Percentiles rank a stretch among this genome's conserved stretches.
phyloP scores from a whole-genome alignment of 2,888 invertebrate species.

The Baronia brevicornis region DNA sequence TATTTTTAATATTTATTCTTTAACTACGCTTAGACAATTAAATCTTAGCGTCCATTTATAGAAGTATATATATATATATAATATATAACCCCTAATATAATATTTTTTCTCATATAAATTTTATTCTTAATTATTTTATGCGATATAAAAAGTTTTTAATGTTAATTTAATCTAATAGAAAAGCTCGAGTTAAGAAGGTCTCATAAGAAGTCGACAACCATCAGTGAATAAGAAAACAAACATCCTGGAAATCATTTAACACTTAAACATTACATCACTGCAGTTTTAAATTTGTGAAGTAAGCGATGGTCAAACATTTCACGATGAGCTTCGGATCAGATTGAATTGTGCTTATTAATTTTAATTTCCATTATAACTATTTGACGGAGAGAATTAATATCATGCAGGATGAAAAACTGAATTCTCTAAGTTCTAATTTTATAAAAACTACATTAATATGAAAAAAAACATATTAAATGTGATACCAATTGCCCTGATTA shows the following conservation, averaged over 20 bases:
- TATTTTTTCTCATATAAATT: constrained; percentile 25
- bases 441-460: too few relatives aligned
- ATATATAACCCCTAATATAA: constrained; percentile 12
- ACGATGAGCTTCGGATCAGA: too few relatives aligned
- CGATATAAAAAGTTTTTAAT: constrained; percentile 28
- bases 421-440: too few relatives aligned
- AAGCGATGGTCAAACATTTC: too few relatives aligned
- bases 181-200: constrained; percentile 67
- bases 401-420: too few relatives aligned
- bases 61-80: constrained; percentile 6
- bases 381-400: too few relatives aligned
- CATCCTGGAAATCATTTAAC: constrained; percentile 13
- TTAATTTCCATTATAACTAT: too few relatives aligned
- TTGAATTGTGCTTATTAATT: too few relatives aligned
- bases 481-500: too few relatives aligned
- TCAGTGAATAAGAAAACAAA: constrained; percentile 30
- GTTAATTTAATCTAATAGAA: constrained; percentile 57
- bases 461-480: too few relatives aligned
- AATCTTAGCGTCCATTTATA: too few relatives aligned
- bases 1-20: constrained; percentile 2
- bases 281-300: constrained; percentile 3
- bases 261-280: not conserved
- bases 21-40: too few relatives aligned
- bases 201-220: constrained; percentile 68
- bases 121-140: constrained; percentile 23